Percentiles rank a stretch among this genome's conserved stretches.
Conservation (phyloP, 1,140 invertebrate genomes). For the Conus betulinus region DNA sequence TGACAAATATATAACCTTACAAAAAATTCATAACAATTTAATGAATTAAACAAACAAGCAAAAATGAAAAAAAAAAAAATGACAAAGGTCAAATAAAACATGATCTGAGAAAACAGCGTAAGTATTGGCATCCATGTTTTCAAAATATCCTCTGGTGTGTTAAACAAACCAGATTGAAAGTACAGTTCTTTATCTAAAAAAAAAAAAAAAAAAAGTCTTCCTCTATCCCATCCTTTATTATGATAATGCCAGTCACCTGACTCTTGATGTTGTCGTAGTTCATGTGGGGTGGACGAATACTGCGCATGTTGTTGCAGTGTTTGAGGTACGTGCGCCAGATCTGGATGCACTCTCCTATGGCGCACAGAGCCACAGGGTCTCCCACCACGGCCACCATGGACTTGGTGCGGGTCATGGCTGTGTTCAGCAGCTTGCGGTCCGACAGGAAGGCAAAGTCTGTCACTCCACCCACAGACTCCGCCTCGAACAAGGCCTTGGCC, state of each 20-base stretch:
- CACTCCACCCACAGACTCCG: constrained; percentile 76
- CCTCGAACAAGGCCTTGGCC: constrained; percentile 36
- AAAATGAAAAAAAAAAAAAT: too few species aligned
- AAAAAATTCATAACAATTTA: too few species aligned
- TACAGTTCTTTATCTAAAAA: too few species aligned
- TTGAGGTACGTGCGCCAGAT: constrained; percentile 70
- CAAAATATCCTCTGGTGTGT: too few species aligned
- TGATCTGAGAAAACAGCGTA: too few species aligned
- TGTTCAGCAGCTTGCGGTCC: constrained; percentile 89
- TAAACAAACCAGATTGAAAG: too few species aligned
- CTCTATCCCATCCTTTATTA: too few species aligned
- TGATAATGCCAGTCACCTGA: constrained; percentile 43
- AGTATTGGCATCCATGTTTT: too few species aligned
- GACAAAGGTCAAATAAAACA: too few species aligned
- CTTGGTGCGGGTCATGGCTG: constrained; percentile 90
- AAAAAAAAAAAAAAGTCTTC: too few species aligned
- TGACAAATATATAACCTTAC: too few species aligned
- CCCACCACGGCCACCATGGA: constrained; percentile 90
- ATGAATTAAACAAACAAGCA: too few species aligned
- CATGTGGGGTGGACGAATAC: constrained; percentile 57
- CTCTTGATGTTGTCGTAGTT: constrained; percentile 64
- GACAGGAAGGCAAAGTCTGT: constrained; percentile 89
- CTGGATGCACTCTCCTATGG: constrained; percentile 66
- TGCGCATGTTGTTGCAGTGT: constrained; percentile 70
- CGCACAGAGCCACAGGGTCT: constrained; percentile 84